These are phyloP conservation scores for Forbesichthys agassizii DNA, from an alignment of 2,113 vertebrate species.

Conservation along the genomic window DNA sequence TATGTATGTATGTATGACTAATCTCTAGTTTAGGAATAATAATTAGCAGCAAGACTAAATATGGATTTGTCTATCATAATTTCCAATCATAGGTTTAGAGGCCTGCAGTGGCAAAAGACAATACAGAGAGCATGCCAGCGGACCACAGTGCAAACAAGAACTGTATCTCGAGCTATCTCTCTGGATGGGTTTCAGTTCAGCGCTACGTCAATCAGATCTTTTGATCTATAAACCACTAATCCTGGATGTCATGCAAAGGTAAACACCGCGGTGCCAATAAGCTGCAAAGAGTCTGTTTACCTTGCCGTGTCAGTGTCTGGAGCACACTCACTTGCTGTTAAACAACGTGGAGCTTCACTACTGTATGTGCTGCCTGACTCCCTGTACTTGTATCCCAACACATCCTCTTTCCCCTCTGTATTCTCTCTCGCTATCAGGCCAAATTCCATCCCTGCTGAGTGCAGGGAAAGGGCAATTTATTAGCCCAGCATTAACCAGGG, in stretches of 20 bases:
- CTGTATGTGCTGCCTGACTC: slow-evolving; percentile 3
- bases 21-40: too few species aligned
- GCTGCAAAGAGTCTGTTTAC: slow-evolving; percentile 7
- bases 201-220: neutral
- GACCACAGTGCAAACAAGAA: neutral
- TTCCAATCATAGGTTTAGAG: too few species aligned
- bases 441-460: slow-evolving; percentile 44
- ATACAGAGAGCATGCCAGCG: neutral
- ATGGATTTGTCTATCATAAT: too few species aligned
- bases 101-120: too few species aligned
- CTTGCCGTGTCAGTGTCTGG: neutral
- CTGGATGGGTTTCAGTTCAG: neutral
- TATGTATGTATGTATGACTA: too few species aligned
- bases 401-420: neutral
- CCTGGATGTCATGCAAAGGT: slow-evolving; percentile 1
- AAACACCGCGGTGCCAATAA: neutral
- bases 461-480: slow-evolving; percentile 46
- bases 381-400: neutral
- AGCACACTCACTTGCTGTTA: slow-evolving; percentile 6
- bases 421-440: slow-evolving; percentile 28
- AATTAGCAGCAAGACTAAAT: too few species aligned
- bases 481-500: slow-evolving; percentile 45
- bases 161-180: neutral
- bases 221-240: slow-evolving; percentile 6
- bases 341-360: too few species aligned